Conservation (phyloP, 2,888 invertebrate genomes). For the Leucania comma region DNA sequence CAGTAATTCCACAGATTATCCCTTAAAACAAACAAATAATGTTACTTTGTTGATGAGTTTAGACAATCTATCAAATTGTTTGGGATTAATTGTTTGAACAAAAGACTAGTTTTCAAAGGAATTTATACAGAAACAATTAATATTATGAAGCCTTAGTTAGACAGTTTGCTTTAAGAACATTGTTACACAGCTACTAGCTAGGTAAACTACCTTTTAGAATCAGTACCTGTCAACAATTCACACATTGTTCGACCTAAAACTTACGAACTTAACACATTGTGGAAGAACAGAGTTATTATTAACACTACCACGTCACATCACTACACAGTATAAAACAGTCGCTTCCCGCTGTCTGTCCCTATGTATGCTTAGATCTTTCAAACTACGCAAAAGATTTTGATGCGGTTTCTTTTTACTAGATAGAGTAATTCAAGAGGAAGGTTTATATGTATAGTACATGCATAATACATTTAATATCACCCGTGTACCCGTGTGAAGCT, state of each 20-base stretch:
- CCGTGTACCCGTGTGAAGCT: too few relatives aligned
- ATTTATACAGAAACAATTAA: neutral
- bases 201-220: neutral
- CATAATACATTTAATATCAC: too few relatives aligned
- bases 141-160: slow-evolving; percentile 4
- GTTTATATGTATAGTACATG: too few relatives aligned
- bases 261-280: slow-evolving; percentile 15
- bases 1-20: neutral
- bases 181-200: neutral
- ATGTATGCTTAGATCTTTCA: too few relatives aligned
- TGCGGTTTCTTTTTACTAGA: too few relatives aligned
- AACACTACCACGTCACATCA: too few relatives aligned
- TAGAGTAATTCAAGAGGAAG: too few relatives aligned
- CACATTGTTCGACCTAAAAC: slow-evolving; percentile 18
- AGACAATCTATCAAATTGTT: neutral
- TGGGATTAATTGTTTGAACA: neutral
- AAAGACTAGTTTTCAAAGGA: slow-evolving; percentile 10
- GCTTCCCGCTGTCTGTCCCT: too few relatives aligned
- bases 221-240: neutral
- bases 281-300: too few relatives aligned
- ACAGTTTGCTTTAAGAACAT: slow-evolving; percentile 7
- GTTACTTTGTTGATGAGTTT: neutral
- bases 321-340: too few relatives aligned
- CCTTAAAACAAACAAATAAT: neutral
- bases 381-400: too few relatives aligned